Evolutionary conservation across 2,888 invertebrate species (phyloP).

Genomic region (Eugnorisma glareosa): DNA sequence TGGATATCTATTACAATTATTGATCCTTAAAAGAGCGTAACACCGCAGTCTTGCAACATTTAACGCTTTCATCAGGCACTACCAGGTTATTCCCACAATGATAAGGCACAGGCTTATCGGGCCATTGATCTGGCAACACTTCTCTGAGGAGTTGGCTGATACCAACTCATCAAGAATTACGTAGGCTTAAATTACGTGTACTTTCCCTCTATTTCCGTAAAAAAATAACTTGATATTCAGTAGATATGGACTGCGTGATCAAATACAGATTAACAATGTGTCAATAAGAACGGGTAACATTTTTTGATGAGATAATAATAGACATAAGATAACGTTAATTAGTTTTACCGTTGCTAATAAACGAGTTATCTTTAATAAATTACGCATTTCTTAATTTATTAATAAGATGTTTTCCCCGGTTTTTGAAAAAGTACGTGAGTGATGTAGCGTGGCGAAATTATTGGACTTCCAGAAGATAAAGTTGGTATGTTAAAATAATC

Average conservation of each 20-base stretch:
- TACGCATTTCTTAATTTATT: conserved; percentile 45
- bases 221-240: conserved; percentile 17
- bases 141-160: not conserved
- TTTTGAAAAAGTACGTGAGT: conserved; percentile 10
- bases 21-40: too few relatives aligned
- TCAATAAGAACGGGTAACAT: conserved; percentile 49
- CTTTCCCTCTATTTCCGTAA: conserved; percentile 22
- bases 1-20: too few relatives aligned
- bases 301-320: conserved; percentile 55
- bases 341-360: conserved; percentile 48
- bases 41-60: too few relatives aligned
- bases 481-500: not conserved
- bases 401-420: conserved; percentile 28
- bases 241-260: conserved; percentile 48
- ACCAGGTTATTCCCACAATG: not conserved
- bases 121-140: conserved; percentile 15
- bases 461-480: not conserved
- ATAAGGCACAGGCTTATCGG: not conserved
- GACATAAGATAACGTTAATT: conserved; percentile 54
- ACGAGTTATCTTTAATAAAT: conserved; percentile 57
- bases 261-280: conserved; percentile 55
- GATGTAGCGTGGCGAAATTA: not conserved
- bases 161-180: conserved; percentile 35
- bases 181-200: not conserved
- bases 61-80: not conserved